Evolutionary conservation across 1,140 invertebrate species (phyloP), one percentile per base, ranked within the genome.

Genomic region (Heliconius hewitsoni): DNA sequence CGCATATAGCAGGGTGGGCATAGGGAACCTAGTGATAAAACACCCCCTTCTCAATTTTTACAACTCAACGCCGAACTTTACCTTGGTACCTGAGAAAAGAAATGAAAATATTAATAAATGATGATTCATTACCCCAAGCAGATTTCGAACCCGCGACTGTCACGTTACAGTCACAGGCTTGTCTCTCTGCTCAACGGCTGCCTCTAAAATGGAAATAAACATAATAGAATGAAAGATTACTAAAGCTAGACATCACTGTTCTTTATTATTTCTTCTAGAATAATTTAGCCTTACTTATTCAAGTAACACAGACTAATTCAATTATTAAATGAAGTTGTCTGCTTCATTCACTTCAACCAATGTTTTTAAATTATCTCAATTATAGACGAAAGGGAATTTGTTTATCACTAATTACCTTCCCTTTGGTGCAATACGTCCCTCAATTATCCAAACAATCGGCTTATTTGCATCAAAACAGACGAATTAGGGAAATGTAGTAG

Each of bases 341-440:
- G 23, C 66, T 72, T 71, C 66, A 23, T 55, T 39, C 66, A 73
- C 37, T 50, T 71, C 30, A 72, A 37, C 42, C 9, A 76, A 77
- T 46, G 70, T 77, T 76, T 34, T 76, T 46, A 60, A 76, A 18
- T 71, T 72, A 77, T 27, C 76, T 9, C 66, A 77, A 77, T 77
- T 77, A 71, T 34, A 70, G 76, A 77, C 55, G 76, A 72, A 77
- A 77, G 46, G 70, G 70, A 46, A 71, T 77, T 72, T 77, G 76
- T 77, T 77, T 34, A 34, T 71, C 76, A 39, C 46, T 52, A 77
- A 77, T 77, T 72, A 77, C 30, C 75, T 71, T 77, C 66, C 19
- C 75, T 77, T 77, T 71, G 42, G 11, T 71, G 42, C 71, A 77
- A 77, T 71, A 77, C 66, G 11, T 71, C 66, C 70, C 42, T 39